Evolutionary conservation across 2,888 invertebrate species (phyloP), one percentile per base, ranked within the genome.

Genomic region (Xanthorhoe spadicearia): DNA sequence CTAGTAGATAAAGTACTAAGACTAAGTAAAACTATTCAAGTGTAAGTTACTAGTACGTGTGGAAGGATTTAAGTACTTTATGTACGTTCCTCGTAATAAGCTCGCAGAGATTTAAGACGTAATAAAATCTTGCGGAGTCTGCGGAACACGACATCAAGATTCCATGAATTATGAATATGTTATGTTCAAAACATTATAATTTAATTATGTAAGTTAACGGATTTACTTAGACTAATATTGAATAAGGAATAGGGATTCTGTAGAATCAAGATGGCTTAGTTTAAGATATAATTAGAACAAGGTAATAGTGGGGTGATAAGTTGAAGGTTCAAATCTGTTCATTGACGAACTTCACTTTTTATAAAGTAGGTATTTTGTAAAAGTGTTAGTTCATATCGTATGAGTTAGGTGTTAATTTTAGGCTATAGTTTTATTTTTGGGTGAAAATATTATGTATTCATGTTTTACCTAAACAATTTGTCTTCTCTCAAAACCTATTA

Each of bases 101-200:
- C 61, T 61, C 48, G 9, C 19, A 18, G 53, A 61, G 54, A 61
- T 61, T 61, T 61, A 61, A 53, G 54, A 54, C 35, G 48, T n/a
- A 48, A 32, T 54, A 53, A 61, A 61, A 54, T 61, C 54, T 48
- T 46, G 18, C 35, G 35, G 52, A 60, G 53, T 48, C 35, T 46
- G 18, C 35, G 35, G 52, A 60, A 60, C 48, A 52, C 35, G 46
- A 54, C 61, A 61, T 61, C 17, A 61, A 61, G 51, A 59, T 46
- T 52, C 48, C 48, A 13, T 61, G 53, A 48, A 61, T 53, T 43
- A 50, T 35, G 35, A 48, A 53, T 51, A 35, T 15, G 38, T 18
- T 18, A 7, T 28, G 9, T 48, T 32, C 17, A 15, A 3, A 8
- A 23, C 18, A 46, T 23, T 46, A 43, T 43, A 55, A 55, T 35